These are phyloP conservation scores for Seriola dumerili DNA, from an alignment of 2,113 vertebrate genomes.

Conservation along the genomic window DNA sequence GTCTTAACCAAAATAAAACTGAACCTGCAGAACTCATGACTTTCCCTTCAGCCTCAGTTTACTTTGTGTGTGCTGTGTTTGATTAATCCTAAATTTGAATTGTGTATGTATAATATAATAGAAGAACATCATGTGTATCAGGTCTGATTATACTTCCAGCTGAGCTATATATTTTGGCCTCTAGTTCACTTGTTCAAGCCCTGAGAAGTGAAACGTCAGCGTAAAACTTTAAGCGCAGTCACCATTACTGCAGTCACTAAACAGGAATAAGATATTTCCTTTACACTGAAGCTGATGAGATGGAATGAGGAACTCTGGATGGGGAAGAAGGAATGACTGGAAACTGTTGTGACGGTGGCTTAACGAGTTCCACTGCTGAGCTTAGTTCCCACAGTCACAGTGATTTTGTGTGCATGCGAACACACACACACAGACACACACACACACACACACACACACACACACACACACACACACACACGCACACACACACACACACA, in stretches of 20 bases:
- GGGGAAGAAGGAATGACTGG: neutral
- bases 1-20: too few species aligned
- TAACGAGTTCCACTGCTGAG: neutral
- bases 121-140: too few species aligned
- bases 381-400: neutral
- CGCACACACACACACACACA: too few species aligned
- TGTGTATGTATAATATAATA: too few species aligned
- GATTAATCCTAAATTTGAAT: too few species aligned
- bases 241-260: neutral
- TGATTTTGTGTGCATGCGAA: neutral
- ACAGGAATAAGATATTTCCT: slow-evolving; percentile 13
- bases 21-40: too few species aligned
- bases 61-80: too few species aligned
- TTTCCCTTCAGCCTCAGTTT: too few species aligned
- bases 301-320: slow-evolving; percentile 24
- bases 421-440: too few species aligned
- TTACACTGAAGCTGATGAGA: neutral
- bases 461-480: too few species aligned
- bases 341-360: neutral
- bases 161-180: neutral
- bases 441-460: too few species aligned
- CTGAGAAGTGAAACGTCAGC: neutral
- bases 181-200: neutral
- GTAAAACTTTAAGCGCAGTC: neutral
- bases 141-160: neutral